Base-by-base conservation (phyloP, 2,113 vertebrate genomes). In the Cyanoramphus novaezelandiae region DNA sequence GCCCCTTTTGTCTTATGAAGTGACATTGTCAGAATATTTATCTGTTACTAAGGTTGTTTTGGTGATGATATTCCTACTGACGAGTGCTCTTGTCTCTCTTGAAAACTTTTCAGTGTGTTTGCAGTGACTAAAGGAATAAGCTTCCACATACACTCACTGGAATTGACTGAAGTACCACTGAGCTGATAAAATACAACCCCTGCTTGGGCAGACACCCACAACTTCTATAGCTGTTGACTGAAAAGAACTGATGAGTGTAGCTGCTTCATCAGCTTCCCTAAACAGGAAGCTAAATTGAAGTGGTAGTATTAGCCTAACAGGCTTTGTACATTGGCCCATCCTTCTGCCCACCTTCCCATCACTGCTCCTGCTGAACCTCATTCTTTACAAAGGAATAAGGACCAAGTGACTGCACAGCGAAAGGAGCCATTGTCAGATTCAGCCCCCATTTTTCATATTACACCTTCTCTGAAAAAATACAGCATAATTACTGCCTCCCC, bases 141-240 rank as follows among this genome's bases (percentile, higher is more conserved):
- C 39, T 64, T n/a, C 60, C 33, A 1, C 0, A 2, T 21, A 7
- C 15, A 6, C 52, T 37, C 64, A 10, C 1, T 19, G 75, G 67
- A 52, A 13, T 7, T 24, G 63, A 35, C 39, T 49, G 69, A 47
- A 60, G 46, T 17, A 41, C 64, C 6, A 2, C 62, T 8, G 72
- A 65, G 53, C 37, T 85, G 62, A 50, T 35, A 13, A 70, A 85
- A 82, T 18, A 7, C 63, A 59, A 17, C 5, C 21, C 31, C 31
- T 59, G 68, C 81, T 75, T 64, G 83, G 63, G 9, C 65, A 67
- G 21, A 13, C 21, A 69, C 8, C 21, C 43, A 23, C 43, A n/a
- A 2, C 28, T 35, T 20, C 43, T 12, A 0, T 10, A 1, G 24
- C 2, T n/a, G 52, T 29, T 75, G 20, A 4, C 4, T 35, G 63